Base-by-base conservation (phyloP, 2,797 vertebrate species). In the Sylvilagus floridanus region DNA sequence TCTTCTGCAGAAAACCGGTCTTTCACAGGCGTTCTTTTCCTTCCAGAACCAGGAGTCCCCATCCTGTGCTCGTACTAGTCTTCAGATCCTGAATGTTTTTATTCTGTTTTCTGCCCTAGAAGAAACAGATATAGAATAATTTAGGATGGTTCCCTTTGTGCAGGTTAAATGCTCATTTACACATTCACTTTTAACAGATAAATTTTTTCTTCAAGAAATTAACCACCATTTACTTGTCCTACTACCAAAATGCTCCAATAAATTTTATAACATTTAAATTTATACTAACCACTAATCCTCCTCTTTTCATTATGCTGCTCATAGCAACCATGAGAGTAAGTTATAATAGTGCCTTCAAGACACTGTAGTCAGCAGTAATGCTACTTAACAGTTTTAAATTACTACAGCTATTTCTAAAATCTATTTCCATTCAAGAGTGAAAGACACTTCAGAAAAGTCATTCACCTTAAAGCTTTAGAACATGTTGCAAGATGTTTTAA, bases 1-100 rank as follows among this genome's bases (percentile, higher is more conserved):
- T 99, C 99, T 98, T 99, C 99, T 28, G 99, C 99, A 93, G 99
- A 99, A 98, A 99, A 99, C 62, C 99, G 99, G 97, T 99, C 99
- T 98, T 99, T 99, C 82, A 99, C 93, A 37, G 99, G 99, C 79
- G 99, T 99, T 92, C 99, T 99, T 98, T 99, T 99, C 96, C 99
- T 99, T 97, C 99, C 99, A 96, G 99, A 98, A 97, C 99, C 99
- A 98, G 99, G 99, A 96, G 99, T 99, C 97, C 99, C 99, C 99
- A 99, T 99, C 96, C 97, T 98, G 97, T 97, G 90, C 91, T 96
- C 84, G 77, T 79, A 91, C 90, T 68, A 69, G 93, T 78, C 95
- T 91, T 62, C 57, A 78, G 96, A 90, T 93, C 81, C 60, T 95
- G 79, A 93, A 92, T 50, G 87, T 24, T 26, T 96, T 82, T 95